phyloP scores from a whole-genome alignment of 1,140 invertebrate genomes.

The Anastrepha ludens region DNA sequence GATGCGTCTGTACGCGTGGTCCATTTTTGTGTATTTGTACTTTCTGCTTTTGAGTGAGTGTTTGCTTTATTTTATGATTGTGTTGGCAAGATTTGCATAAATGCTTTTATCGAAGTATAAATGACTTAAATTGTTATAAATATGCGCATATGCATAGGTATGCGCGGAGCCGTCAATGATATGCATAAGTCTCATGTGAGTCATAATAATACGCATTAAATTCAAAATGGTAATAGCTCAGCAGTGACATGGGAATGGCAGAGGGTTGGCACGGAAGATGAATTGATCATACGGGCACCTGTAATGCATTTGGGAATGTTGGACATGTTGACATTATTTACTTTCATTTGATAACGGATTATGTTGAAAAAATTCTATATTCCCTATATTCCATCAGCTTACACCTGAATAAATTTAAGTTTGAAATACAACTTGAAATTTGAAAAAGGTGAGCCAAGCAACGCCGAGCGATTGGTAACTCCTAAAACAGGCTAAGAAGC shows the following conservation, averaged over 20 bases:
- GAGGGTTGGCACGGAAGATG: neutral
- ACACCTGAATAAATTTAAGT: no score
- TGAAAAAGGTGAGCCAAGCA: no score
- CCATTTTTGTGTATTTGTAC: slow-evolving; percentile 4
- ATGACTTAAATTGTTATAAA: slow-evolving; percentile 67
- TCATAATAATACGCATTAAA: slow-evolving; percentile 44
- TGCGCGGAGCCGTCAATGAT: neutral
- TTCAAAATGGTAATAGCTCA: slow-evolving; percentile 9
- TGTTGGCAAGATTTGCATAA: slow-evolving; percentile 68
- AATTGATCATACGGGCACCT: neutral
- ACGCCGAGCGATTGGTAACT: no score
- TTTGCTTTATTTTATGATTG: slow-evolving; percentile 63
- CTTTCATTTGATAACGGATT: no score
- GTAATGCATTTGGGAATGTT: neutral
- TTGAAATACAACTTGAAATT: no score
- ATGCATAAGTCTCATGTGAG: slow-evolving; percentile 25
- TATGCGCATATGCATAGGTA: slow-evolving; percentile 46
- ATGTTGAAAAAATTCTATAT: no score
- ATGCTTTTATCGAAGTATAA: slow-evolving; percentile 70
- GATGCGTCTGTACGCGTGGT: slow-evolving; percentile 3
- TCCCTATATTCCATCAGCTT: no score
- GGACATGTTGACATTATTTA: no score
- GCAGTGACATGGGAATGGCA: neutral
- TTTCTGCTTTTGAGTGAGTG: slow-evolving; percentile 39
- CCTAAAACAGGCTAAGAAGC: no score